phyloP scores from a whole-genome alignment of 2,797 vertebrate species.

The Halcyon smyrnensis region DNA sequence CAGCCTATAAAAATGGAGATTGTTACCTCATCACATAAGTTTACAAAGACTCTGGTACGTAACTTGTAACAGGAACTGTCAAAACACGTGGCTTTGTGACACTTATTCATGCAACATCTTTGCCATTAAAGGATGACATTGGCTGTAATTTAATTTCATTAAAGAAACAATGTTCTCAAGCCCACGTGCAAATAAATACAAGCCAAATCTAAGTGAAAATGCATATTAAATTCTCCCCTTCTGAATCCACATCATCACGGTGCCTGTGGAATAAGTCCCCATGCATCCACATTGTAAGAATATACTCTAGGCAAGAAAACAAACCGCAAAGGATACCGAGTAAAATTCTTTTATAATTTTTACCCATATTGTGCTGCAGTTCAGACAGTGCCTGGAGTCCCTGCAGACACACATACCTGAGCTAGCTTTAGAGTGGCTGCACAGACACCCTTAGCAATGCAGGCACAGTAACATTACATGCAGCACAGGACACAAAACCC shows the following conservation, averaged over 20 bases:
- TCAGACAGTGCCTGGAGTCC: neutral
- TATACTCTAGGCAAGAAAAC: neutral
- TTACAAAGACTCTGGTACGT: neutral
- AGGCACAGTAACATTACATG: neutral
- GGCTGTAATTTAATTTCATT: neutral
- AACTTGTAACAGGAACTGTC: neutral
- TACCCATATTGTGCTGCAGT: neutral
- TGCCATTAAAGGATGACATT: neutral
- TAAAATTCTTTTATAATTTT: neutral
- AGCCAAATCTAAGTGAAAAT: neutral
- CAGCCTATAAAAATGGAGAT: slow-evolving; percentile 87
- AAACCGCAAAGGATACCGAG: neutral
- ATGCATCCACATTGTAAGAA: neutral
- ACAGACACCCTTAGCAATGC: neutral
- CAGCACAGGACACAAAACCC: neutral
- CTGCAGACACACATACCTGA: neutral
- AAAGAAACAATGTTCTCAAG: neutral
- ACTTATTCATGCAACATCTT: neutral
- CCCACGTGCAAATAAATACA: neutral
- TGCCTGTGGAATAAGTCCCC: neutral
- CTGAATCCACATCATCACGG: neutral
- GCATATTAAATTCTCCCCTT: neutral
- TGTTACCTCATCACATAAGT: neutral
- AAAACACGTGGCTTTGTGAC: neutral
- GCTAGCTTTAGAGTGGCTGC: neutral